Base-by-base conservation (phyloP, 2,797 vertebrate species). In the Meda fulgida region DNA sequence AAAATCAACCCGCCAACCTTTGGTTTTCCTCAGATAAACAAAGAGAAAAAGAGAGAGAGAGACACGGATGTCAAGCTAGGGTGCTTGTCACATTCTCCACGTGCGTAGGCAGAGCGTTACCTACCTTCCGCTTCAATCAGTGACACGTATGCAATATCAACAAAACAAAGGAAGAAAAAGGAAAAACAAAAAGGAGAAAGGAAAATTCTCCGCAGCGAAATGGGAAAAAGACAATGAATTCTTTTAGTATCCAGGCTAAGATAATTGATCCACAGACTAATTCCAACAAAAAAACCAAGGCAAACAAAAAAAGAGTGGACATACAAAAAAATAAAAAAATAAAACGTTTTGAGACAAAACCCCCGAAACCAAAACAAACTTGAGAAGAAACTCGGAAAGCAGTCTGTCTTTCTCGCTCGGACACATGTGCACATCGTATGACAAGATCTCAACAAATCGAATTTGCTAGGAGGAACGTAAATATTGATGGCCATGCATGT, bases 91-190 rank as follows among this genome's bases (percentile, higher is more conserved):
- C 97, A 98, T 97, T 97, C 97, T 98, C 96, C 97, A 97, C 96
- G 96, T 97, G 97, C 96, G 95, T 95, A 97, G 97, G 96, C 94
- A 96, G 96, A 97, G 94, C 86, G 91, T 96, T 98, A 99, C 98
- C 98, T 99, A 99, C 97, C 98, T 99, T 99, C 89, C 95, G 93
- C 96, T 95, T 97, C 96, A 97, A 96, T 96, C 98, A 98, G 96
- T 95, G 96, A 97, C 96, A 95, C 97, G 98, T 96, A 95, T 97
- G 97, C 97, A 96, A 98, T 96, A 97, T 97, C 96, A 94, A 95
- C 95, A 95, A 88, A 88, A 91, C 85, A 87, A 94, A 90, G 92
- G 90, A 89, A 93, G 87, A 89, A 95, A 95, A 94, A 95, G 96
- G 95, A 84, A 82, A 81, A 87, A 87, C 79, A 89, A 89, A 92